These are phyloP conservation scores for Pelodiscus sinensis DNA, from an alignment of 2,113 vertebrate species.

Conservation along the genomic window DNA sequence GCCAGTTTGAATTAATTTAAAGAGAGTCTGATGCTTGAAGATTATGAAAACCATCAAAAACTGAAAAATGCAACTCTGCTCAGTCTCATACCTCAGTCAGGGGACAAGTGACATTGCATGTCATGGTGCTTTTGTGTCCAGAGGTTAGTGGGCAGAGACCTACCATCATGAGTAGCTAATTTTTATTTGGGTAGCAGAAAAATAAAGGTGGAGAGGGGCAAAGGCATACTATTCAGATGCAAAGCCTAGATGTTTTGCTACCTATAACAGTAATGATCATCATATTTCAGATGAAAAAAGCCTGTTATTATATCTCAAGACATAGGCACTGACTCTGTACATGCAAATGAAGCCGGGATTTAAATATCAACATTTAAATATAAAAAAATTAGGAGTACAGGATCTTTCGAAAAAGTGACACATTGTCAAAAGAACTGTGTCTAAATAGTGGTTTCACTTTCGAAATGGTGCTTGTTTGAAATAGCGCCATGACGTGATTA, in stretches of 20 bases:
- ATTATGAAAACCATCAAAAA: not conserved
- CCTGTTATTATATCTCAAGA: not conserved
- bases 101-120: not conserved
- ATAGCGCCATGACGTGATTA: too few species aligned
- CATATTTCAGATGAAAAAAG: not conserved
- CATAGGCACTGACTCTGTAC: too few species aligned
- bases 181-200: not conserved
- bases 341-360: too few species aligned
- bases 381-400: too few species aligned
- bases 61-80: not conserved
- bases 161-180: not conserved
- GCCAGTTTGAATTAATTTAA: conserved; percentile 21
- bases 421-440: too few species aligned
- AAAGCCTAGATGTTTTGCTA: not conserved
- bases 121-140: not conserved
- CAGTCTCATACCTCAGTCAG: not conserved
- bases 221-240: not conserved
- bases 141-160: not conserved
- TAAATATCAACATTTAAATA: too few species aligned
- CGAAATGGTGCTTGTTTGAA: too few species aligned
- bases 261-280: not conserved
- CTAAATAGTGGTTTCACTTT: too few species aligned
- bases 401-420: too few species aligned
- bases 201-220: not conserved
- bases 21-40: not conserved